phyloP scores from a whole-genome alignment of 2,797 vertebrate species.

The Sternotherus odoratus region DNA sequence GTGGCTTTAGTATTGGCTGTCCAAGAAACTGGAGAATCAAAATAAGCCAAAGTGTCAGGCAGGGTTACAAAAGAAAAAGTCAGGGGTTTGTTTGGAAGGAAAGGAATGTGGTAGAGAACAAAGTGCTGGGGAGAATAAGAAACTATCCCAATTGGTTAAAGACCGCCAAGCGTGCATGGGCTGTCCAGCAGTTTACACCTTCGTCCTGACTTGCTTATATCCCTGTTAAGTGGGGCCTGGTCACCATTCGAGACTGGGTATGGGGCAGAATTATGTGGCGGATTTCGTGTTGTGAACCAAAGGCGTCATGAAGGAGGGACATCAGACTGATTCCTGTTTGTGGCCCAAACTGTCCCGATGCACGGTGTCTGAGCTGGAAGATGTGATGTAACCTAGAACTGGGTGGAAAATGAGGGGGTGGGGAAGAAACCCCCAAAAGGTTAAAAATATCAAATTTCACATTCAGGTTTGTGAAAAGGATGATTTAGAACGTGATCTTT shows the following conservation, averaged over 20 bases:
- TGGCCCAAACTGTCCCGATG: neutral
- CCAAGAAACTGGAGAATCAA: neutral
- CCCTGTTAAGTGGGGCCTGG: neutral
- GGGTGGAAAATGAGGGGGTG: rapidly evolving
- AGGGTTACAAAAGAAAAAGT: neutral
- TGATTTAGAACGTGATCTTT: neutral
- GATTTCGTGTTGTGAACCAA: neutral
- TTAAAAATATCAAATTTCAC: neutral
- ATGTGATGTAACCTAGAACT: rapidly evolving
- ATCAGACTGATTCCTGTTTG: neutral
- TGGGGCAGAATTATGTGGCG: neutral
- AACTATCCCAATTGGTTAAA: neutral
- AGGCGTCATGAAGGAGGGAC: neutral
- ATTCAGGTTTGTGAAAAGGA: neutral
- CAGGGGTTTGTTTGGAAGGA: neutral
- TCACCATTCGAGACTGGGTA: neutral
- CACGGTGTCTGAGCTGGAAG: neutral
- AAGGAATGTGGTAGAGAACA: neutral
- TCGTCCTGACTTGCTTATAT: neutral
- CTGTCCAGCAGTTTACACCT: neutral
- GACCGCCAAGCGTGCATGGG: neutral
- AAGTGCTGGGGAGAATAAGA: neutral
- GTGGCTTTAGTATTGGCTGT: slow-evolving; percentile 4
- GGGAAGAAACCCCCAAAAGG: neutral
- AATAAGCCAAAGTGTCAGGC: neutral